Conservation (phyloP, 2,888 invertebrate species). For the Aleiodes leptofemur region DNA sequence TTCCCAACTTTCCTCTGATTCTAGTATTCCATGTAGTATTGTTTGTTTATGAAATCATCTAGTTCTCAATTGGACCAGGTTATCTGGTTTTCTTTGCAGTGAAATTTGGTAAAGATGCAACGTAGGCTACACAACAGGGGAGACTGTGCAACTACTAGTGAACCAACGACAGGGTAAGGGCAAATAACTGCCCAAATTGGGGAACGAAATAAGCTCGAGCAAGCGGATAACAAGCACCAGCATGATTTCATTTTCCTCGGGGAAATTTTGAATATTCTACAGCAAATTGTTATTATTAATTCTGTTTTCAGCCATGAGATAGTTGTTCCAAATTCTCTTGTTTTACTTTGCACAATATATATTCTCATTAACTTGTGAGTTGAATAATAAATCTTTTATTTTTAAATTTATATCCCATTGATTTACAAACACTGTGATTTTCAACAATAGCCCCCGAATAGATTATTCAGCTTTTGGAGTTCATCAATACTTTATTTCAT, state of each 20-base stretch:
- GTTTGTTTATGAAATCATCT: conserved; percentile 68
- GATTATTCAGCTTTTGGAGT: background rate
- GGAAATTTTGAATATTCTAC: background rate
- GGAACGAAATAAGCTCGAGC: conserved; percentile 27
- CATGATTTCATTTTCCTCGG: conserved; percentile 24
- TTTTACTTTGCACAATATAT: background rate
- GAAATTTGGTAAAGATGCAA: conserved; percentile 53
- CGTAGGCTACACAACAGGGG: conserved; percentile 35
- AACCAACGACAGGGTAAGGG: conserved; percentile 18
- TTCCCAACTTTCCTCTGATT: conserved; percentile 51
- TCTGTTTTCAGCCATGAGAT: background rate
- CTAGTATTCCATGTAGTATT: conserved; percentile 51
- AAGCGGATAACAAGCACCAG: conserved; percentile 32
- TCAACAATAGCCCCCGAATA: conserved; percentile 3
- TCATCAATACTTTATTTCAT: conserved; percentile 11
- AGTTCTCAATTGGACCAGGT: conserved; percentile 66
- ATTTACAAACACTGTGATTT: conserved; percentile 1
- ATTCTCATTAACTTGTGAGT: too few relatives aligned
- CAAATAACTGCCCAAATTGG: conserved; percentile 36
- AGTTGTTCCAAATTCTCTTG: background rate
- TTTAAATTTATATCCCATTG: background rate
- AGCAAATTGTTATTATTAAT: conserved; percentile 17
- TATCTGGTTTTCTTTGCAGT: conserved; percentile 54
- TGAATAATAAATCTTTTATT: too few relatives aligned
- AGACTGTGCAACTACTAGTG: background rate